Evolutionary conservation across 2,113 vertebrate genomes (phyloP), one percentile per base, ranked within the genome.

Genomic region (Ariopsis seemanni): DNA sequence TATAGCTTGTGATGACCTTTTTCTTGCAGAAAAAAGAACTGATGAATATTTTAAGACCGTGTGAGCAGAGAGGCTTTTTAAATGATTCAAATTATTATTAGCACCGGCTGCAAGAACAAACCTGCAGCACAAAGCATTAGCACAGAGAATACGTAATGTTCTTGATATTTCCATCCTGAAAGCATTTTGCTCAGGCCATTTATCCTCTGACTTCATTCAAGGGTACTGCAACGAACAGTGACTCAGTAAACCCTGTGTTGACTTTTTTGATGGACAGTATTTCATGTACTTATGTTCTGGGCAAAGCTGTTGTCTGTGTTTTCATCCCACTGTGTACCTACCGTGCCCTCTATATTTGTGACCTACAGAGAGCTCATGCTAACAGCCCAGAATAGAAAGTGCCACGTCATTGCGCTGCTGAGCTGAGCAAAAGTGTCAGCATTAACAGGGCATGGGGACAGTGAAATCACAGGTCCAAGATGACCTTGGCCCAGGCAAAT

Each of bases 341-440:
- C 57, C 11, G 1, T 88, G 84, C 72, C 86, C 83, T 86, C 80
- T 65, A 55, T 83, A 57, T 84, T 18, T 57, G 79, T 84, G 82
- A 87, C 69, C 81, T 84, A 83, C 86, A 67, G 78, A 42, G 58
- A 89, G 77, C 82, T 87, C 25, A 80, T 87, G 83, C 71, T 88
- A 85, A 85, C 86, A 90, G 86, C 86, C 86, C 83, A 89, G 81
- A 90, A 90, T 90, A 90, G 90, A 90, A 90, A 88, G 57, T 88
- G 90, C 90, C 52, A 34, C 52, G 84, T 90, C 90, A 90, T 80
- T 83, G 90, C 53, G 65, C 65, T 65, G 27, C 78, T 86, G 77
- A 89, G 84, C 84, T 7, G 27, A 74, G 84, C 71, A 83, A 74
- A 82, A 75, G 67, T 9, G 84, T 67, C 67, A 77, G 60, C 60